These are phyloP conservation scores for Byasa hedistus DNA, from an alignment of 2,888 invertebrate species.

Conservation along the genomic window DNA sequence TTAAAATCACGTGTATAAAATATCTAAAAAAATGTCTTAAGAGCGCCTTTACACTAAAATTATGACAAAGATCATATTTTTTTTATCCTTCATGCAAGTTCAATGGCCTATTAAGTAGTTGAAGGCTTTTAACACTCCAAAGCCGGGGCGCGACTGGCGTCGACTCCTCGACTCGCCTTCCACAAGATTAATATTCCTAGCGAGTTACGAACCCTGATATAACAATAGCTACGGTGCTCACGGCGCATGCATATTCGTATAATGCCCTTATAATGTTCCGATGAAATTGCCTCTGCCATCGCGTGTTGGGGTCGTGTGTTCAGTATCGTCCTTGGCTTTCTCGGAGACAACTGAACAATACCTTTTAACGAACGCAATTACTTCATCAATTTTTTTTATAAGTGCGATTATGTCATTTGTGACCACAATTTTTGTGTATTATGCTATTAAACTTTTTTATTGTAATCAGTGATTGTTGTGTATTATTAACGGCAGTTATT, in stretches of 20 bases:
- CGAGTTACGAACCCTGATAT: slow-evolving; percentile 64
- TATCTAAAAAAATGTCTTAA: no score
- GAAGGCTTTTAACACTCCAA: slow-evolving; percentile 46
- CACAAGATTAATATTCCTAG: slow-evolving; percentile 75
- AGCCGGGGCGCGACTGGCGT: slow-evolving; percentile 43
- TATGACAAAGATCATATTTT: background rate
- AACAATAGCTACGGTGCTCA: slow-evolving; percentile 68
- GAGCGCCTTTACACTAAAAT: background rate
- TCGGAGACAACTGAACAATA: slow-evolving; percentile 44
- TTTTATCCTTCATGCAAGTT: slow-evolving; percentile 52
- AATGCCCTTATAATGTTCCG: slow-evolving; percentile 77
- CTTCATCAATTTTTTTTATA: slow-evolving; percentile 23
- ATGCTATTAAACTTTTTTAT: slow-evolving; percentile 38
- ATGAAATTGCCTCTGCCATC: slow-evolving; percentile 69
- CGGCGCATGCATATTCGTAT: slow-evolving; percentile 76
- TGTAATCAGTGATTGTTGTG: slow-evolving; percentile 6
- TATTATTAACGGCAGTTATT: background rate
- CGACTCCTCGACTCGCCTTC: slow-evolving; percentile 57
- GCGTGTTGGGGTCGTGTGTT: slow-evolving; percentile 57
- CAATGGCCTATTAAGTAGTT: slow-evolving; percentile 61
- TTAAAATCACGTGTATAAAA: no score
- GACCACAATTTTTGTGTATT: slow-evolving; percentile 41
- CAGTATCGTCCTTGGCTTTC: slow-evolving; percentile 67
- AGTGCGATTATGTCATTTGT: slow-evolving; percentile 34
- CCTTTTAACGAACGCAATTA: slow-evolving; percentile 31